Evolutionary conservation across 2,113 vertebrate species (phyloP), one percentile per base, ranked within the genome.

Genomic region (Sander vitreus): DNA sequence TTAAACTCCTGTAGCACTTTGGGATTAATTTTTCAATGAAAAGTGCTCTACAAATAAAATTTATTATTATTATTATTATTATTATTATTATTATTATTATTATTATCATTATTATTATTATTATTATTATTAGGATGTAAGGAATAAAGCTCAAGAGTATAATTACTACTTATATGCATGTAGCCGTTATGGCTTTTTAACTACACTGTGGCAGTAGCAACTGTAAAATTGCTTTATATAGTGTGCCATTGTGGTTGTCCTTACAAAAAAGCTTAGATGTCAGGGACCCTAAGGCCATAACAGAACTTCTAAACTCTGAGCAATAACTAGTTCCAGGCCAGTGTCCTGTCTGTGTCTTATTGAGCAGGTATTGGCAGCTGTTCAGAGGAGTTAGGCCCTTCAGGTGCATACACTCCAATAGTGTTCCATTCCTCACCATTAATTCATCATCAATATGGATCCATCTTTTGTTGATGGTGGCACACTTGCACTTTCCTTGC

Each of bases 401-500:
- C 83, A 82, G 91, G 81, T 87, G 73, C 73, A 43, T 19, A 39
- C 80, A 58, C 73, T 87, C 84, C 87, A 84, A 84, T 75, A 67
- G 78, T 53, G 83, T 48, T 85, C 77, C 70, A 93, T 91, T 88
- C 84, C 88, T 91, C 89, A 85, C 88, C 85, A 90, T 94, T 89
- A 92, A 93, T 85, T 88, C 58, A 43, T 92, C 85, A 90, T 90
- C 87, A 80, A 86, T 89, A 90, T 82, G 75, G 89, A 85, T 73
- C 87, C 95, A 80, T 96, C 95, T 96, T 96, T 95, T 96, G 83
- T 96, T 94, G 82, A 97, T 95, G 76, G 93, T 93, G 74, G 96
- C 96, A 92, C 95, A 85, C 95, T 96, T 84, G 92, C 94, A 78
- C 91, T 96, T 96, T 81, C 95, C 82, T 95, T 96, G 78, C 95